Evolutionary conservation across 2,113 vertebrate species (phyloP).

Genomic region (Acrocephalus kingi): DNA sequence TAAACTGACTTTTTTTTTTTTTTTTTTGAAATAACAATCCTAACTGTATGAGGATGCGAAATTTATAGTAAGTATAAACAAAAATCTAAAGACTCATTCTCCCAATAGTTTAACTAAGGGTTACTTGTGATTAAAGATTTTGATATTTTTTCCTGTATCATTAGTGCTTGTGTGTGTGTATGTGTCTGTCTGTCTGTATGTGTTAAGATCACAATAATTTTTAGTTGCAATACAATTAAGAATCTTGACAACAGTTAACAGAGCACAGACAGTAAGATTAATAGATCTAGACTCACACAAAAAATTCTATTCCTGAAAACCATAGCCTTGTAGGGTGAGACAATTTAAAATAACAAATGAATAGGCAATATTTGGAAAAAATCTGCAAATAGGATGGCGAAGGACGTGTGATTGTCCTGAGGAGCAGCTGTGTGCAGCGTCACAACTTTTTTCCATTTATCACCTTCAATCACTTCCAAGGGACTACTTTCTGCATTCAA

Average conservation of each 20-base stretch:
- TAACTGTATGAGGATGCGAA: not conserved
- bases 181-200: fast-evolving
- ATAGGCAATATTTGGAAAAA: not conserved
- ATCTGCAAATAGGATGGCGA: not conserved
- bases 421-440: not conserved
- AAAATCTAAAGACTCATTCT: not conserved
- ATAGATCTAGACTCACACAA: not conserved
- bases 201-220: not conserved
- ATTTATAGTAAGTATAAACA: not conserved
- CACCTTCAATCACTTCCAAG: not conserved
- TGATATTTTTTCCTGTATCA: not conserved
- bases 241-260: not conserved
- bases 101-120: not conserved
- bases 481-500: not conserved
- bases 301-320: not conserved
- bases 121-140: not conserved
- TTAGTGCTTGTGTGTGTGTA: not conserved
- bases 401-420: not conserved
- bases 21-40: not conserved
- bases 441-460: not conserved
- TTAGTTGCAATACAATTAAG: not conserved
- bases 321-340: not conserved
- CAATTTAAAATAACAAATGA: not conserved
- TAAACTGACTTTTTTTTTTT: not conserved
- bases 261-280: not conserved